Conservation (phyloP, 2,888 invertebrate species). For the Eilema sororculum region DNA sequence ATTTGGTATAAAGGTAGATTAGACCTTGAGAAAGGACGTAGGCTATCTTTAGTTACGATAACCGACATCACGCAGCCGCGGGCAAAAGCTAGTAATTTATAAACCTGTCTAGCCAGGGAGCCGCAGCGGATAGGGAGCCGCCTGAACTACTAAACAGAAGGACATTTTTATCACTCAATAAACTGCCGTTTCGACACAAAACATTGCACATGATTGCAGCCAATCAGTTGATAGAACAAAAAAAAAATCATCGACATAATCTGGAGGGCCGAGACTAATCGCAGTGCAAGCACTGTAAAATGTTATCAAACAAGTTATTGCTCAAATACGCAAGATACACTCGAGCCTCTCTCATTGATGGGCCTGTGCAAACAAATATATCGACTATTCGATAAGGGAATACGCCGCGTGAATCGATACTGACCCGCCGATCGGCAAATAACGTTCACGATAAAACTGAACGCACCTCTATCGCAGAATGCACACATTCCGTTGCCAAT, state of each 20-base stretch:
- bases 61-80: too few species aligned
- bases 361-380: slow-evolving; percentile 80
- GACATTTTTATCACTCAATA: neutral
- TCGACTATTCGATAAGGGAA: slow-evolving; percentile 81
- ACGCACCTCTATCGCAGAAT: slow-evolving; percentile 58
- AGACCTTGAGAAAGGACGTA: too few species aligned
- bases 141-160: neutral
- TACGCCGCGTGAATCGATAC: slow-evolving; percentile 75
- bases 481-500: slow-evolving; percentile 29
- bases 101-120: neutral
- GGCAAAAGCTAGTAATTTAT: too few species aligned
- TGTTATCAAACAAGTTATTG: slow-evolving; percentile 83
- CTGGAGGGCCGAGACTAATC: slow-evolving; percentile 75
- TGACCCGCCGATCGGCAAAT: slow-evolving; percentile 73
- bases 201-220: slow-evolving; percentile 56
- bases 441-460: slow-evolving; percentile 69
- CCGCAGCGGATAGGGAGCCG: too few species aligned
- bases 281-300: slow-evolving; percentile 76
- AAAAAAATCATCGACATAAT: slow-evolving; percentile 68
- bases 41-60: too few species aligned
- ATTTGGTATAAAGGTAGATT: too few species aligned
- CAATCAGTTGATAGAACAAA: slow-evolving; percentile 69
- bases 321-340: slow-evolving; percentile 83
- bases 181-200: slow-evolving; percentile 23
- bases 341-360: slow-evolving; percentile 80